phyloP scores from a whole-genome alignment of 2,888 invertebrate species.

The Drosophila antonietae region DNA sequence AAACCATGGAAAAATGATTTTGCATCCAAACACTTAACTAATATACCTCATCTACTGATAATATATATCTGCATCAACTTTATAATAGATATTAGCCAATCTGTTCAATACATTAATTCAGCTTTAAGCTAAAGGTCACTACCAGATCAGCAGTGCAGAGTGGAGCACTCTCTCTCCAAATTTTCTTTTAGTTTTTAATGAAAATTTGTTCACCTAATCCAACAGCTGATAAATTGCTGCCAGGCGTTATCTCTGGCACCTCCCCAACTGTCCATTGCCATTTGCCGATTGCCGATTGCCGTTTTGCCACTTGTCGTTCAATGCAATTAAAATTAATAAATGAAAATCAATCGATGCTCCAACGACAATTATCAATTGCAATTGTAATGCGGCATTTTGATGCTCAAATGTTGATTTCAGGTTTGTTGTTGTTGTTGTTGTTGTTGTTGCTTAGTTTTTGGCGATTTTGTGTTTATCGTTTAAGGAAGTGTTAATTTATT shows the following conservation, averaged over 20 bases:
- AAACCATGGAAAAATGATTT: too few relatives aligned
- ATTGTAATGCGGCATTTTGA: slow-evolving; percentile 57
- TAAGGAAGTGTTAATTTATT: slow-evolving; percentile 81
- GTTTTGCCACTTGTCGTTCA: slow-evolving; percentile 36
- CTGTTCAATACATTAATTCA: not conserved
- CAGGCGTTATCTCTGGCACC: slow-evolving; percentile 50
- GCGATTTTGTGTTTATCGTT: slow-evolving; percentile 71
- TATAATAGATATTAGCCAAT: not conserved
- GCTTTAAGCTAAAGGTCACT: not conserved
- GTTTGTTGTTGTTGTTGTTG: slow-evolving; percentile 2
- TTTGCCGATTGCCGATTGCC: not conserved
- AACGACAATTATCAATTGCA: slow-evolving; percentile 52
- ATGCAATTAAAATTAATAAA: slow-evolving; percentile 77
- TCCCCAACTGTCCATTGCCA: slow-evolving; percentile 4
- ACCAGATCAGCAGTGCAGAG: not conserved
- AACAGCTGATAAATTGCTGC: slow-evolving; percentile 33
- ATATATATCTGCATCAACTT: too few relatives aligned
- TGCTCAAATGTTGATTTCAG: slow-evolving; percentile 51
- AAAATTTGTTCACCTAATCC: slow-evolving; percentile 46
- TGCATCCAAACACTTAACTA: too few relatives aligned
- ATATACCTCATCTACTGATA: too few relatives aligned
- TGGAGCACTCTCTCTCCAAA: not conserved
- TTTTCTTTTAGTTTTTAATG: not conserved
- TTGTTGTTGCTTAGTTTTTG: slow-evolving; percentile 8
- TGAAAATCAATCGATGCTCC: slow-evolving; percentile 61